Percentiles rank a stretch among this genome's conserved stretches.
phyloP scores from a whole-genome alignment of 2,888 invertebrate species.

The Ormyrus labotus region DNA sequence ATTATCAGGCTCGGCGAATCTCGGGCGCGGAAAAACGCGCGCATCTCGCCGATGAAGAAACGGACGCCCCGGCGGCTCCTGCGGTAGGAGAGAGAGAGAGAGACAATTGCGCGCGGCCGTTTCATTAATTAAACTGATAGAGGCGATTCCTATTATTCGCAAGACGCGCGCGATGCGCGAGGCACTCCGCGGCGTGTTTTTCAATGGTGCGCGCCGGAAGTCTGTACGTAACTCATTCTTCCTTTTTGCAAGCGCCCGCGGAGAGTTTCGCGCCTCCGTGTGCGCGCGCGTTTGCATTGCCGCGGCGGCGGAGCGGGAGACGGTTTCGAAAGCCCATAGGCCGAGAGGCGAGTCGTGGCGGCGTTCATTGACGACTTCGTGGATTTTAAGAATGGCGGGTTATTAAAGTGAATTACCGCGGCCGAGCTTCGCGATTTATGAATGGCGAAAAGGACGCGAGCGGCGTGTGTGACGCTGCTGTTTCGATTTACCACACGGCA shows the following conservation, averaged over 20 bases:
- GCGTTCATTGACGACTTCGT: constrained; percentile 10
- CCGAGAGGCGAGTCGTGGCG: background rate
- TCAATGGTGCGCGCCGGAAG: constrained; percentile 49
- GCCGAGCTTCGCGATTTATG: background rate
- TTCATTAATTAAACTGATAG: constrained; percentile 55
- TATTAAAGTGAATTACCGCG: constrained; percentile 20
- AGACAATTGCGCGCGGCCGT: constrained; percentile 41
- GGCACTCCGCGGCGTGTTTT: background rate
- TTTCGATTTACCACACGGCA: background rate
- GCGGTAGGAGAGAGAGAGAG: background rate
- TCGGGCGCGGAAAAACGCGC: constrained; percentile 10
- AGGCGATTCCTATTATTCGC: constrained; percentile 49
- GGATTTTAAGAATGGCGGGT: background rate
- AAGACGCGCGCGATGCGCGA: background rate
- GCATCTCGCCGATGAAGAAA: constrained; percentile 42
- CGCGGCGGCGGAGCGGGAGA: background rate
- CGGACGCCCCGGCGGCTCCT: background rate
- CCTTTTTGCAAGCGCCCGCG: constrained; percentile 11
- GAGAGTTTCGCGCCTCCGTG: background rate
- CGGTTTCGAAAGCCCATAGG: constrained; percentile 29
- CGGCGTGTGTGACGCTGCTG: background rate
- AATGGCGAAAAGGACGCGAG: background rate
- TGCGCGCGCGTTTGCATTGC: background rate
- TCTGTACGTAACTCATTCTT: constrained; percentile 47
- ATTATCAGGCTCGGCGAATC: constrained; percentile 46